Evolutionary conservation across 2,888 invertebrate genomes (phyloP), one percentile per base, ranked within the genome.

Genomic region (Luperina testacea): DNA sequence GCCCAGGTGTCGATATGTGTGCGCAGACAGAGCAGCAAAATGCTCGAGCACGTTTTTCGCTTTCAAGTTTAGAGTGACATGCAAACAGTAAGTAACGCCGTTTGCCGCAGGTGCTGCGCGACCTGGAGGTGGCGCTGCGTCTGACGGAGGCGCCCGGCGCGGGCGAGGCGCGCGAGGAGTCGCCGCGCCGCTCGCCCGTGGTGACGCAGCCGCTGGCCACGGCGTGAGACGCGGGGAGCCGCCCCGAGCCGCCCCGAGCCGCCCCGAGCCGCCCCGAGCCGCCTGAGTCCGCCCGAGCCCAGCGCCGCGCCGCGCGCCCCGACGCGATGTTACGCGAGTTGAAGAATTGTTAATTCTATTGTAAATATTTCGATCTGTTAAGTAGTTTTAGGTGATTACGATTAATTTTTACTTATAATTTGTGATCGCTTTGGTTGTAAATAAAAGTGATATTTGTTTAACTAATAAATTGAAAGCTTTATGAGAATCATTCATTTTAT

Each of bases 41-140:
- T 27, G 20, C 13, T 68, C 17, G 17, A 42, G n/a, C n/a, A 17
- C 15, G 15, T 17, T n/a, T 9, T 17, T 9, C 11, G 27, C 13
- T 20, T 27, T 45, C 27, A 27, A 48, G 20, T 27, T 48, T 20
- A 13, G 7, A 13, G 27, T 27, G 69, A 51, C 20, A 13, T 13
- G 20, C 68, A 11, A n/a, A 17, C 67, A 9, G 67, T 45, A 45
- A 71, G 24, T 48, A 42, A 70, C 2, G 11, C 32, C 5, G 53
- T 53, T 63, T 38, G 51, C 0, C 65, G 69, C 94, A 95, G 95
- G 98, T 99, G 92, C 97, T 99, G 92, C 98, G 98, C 91, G 99
- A 99, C 97, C 97, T 99, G 93, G 99, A 99, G 94, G 97, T 98
- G 94, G 99, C 99, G 92, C 97, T 99, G 90, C 97, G 97, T 72